Percentiles rank a stretch among this genome's conserved stretches.
Conservation (phyloP, 2,113 vertebrate genomes). For the Ardeotis arabs region DNA sequence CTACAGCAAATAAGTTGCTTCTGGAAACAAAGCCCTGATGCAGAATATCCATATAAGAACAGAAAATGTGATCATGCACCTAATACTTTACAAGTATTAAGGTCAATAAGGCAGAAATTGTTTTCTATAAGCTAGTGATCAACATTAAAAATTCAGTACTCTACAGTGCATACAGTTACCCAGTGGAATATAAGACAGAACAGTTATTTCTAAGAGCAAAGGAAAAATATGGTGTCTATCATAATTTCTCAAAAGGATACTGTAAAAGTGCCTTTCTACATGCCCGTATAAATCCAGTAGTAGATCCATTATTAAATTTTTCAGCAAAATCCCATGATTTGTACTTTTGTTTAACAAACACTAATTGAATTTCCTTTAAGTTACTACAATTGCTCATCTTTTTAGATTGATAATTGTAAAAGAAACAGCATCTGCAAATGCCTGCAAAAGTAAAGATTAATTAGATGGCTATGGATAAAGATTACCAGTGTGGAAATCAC, state of each 20-base stretch:
- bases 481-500: background rate
- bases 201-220: background rate
- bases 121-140: background rate
- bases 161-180: background rate
- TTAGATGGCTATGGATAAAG: background rate
- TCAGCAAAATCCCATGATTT: background rate
- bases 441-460: background rate
- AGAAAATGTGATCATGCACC: background rate
- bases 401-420: background rate
- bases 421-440: background rate
- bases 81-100: background rate
- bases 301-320: background rate
- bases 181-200: conserved; percentile 4
- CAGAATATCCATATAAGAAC: background rate
- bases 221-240: background rate
- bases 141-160: background rate
- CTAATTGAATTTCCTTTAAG: background rate
- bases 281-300: background rate
- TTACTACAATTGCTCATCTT: background rate
- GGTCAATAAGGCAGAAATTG: background rate
- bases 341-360: background rate
- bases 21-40: background rate
- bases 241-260: background rate
- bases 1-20: background rate
- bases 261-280: background rate